Evolutionary conservation across 2,797 vertebrate species (phyloP).

Genomic region (Sebastes alutus): DNA sequence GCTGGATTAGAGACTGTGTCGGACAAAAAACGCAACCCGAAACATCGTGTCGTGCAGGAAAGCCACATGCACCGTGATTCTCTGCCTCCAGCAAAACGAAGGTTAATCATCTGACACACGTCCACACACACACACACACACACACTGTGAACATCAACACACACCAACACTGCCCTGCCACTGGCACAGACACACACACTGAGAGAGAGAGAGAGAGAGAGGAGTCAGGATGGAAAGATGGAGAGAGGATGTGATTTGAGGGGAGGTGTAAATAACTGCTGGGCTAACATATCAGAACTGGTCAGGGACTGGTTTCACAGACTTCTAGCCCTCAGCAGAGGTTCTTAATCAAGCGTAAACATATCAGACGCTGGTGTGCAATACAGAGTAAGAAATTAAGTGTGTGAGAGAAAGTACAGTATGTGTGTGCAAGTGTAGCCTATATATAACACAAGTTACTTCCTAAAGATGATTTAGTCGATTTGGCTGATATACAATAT

Average conservation of each 20-base stretch:
- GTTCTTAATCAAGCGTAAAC: not conserved
- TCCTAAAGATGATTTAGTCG: not conserved
- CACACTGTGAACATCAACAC: conserved; percentile 45
- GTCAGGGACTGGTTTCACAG: conserved; percentile 19
- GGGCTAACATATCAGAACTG: conserved; percentile 19
- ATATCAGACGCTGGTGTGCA: not conserved
- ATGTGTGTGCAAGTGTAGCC: not conserved
- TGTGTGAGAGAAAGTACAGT: not conserved
- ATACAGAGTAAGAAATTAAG: not conserved
- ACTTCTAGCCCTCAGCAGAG: not conserved
- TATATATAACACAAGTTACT: not conserved
- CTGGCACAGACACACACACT: conserved; percentile 61
- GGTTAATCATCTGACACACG: conserved; percentile 75
- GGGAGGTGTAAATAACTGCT: conserved; percentile 48
- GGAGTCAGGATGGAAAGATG: conserved; percentile 51
- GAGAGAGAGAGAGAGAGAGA: conserved; percentile 22
- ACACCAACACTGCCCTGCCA: conserved; percentile 77
- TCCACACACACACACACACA: conserved; percentile 38
- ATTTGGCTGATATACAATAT: not conserved
- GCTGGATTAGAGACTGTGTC: conserved; percentile 73
- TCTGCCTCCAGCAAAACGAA: conserved; percentile 73
- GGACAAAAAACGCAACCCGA: conserved; percentile 68
- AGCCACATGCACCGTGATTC: conserved; percentile 83
- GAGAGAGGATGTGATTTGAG: conserved; percentile 58
- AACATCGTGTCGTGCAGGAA: conserved; percentile 78